These are phyloP conservation scores for Diachasma alloeum DNA, from an alignment of 1,140 invertebrate genomes.

Conservation along the genomic window DNA sequence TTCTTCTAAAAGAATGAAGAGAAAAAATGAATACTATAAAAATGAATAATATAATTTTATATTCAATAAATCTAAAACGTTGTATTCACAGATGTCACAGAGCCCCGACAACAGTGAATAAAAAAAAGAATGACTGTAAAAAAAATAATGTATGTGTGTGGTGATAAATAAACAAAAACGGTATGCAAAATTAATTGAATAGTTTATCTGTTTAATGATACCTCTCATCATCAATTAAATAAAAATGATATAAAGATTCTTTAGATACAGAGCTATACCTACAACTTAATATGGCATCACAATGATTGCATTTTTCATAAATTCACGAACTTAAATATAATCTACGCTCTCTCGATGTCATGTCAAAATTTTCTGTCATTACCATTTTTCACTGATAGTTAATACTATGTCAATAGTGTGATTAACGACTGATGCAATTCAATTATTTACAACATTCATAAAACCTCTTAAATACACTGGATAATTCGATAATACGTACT, in stretches of 20 bases:
- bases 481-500: slow-evolving; percentile 7
- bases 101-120: too few species aligned
- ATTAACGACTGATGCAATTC: slow-evolving; percentile 27
- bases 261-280: slow-evolving; percentile 25
- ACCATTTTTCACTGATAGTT: background rate
- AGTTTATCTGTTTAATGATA: slow-evolving; percentile 27
- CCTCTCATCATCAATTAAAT: slow-evolving; percentile 31
- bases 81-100: too few species aligned
- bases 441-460: slow-evolving; percentile 36
- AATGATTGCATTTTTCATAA: slow-evolving; percentile 43
- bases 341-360: background rate
- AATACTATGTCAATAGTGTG: slow-evolving; percentile 17
- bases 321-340: background rate
- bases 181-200: slow-evolving; percentile 25
- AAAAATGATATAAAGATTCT: slow-evolving; percentile 37
- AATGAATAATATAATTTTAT: too few species aligned
- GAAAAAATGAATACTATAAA: too few species aligned
- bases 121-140: background rate
- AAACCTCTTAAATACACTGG: slow-evolving; percentile 22
- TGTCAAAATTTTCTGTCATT: background rate
- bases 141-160: background rate
- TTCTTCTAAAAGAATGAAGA: too few species aligned
- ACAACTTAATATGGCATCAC: slow-evolving; percentile 43
- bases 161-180: slow-evolving; percentile 21
- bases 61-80: too few species aligned